Evolutionary conservation across 2,797 vertebrate genomes (phyloP), one percentile per base, ranked within the genome.

Genomic region (Vultur gryphus): DNA sequence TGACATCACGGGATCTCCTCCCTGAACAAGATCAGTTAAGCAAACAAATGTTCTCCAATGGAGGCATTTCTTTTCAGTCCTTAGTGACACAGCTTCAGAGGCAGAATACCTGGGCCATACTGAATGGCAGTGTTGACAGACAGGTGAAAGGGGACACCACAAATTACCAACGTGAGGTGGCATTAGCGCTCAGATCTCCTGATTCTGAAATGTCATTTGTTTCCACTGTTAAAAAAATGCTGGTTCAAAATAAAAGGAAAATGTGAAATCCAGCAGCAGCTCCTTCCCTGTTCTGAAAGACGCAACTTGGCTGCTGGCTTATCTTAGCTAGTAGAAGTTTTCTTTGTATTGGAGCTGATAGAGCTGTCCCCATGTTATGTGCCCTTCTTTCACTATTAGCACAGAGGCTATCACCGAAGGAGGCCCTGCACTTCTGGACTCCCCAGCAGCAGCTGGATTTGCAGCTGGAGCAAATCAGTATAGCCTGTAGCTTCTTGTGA

Each of bases 401-500:
- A 28, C 7, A 0, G 54, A 69, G 19, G 17, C 51, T 75, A 1
- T 59, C 28, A 16, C 48, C 70, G 48, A 35, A 64, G 13, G 17
- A 88, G 11, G 13, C 10, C 37, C 33, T 94, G 58, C 21, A 21
- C 49, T 79, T 66, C 55, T 57, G 41, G 17, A 31, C 31, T 96
- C 69, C 29, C 14, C 13, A 58, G 28, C 69, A 93, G 26, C 57
- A 93, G 49, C 51, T 90, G 82, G 57, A 83, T 93, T 94, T 93
- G 55, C 84, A 95, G 44, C 70, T 94, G 75, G 52, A 71, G 39
- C 37, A 92, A 62, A 89, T 80, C 43, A 51, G 21, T 46, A 3
- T 8, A 35, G 55, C 18, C 52, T 73, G 11, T 31, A 87, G 17
- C 41, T 62, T 91, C 28, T 51, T 59, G 23, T 73, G 62, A 26